Evolutionary conservation across 1,140 invertebrate species (phyloP).

Genomic region (Xylocopa sonorina): DNA sequence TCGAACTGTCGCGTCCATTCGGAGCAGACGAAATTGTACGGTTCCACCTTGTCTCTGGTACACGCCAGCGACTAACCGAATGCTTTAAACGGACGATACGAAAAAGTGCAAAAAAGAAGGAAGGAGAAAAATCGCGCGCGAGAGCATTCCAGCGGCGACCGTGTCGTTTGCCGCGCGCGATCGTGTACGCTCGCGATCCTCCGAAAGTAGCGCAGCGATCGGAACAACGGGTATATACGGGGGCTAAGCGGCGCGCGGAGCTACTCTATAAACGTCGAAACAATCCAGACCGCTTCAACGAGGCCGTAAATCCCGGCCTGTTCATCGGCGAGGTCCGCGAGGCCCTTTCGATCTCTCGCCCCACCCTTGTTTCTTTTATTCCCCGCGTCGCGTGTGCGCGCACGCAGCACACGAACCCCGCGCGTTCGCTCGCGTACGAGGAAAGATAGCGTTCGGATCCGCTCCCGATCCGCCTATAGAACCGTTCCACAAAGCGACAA

Average conservation of each 20-base stretch:
- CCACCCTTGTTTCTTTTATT: too few relatives aligned
- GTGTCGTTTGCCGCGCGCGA: neutral
- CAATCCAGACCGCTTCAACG: constrained; percentile 42
- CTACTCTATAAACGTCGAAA: constrained; percentile 40
- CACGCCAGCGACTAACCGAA: too few relatives aligned
- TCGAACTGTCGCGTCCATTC: too few relatives aligned
- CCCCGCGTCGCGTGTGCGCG: constrained; percentile 4
- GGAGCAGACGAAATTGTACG: too few relatives aligned
- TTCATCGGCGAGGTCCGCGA: constrained; percentile 38
- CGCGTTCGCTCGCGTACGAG: constrained; percentile 8
- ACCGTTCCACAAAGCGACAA: constrained; percentile 65
- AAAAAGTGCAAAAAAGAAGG: too few relatives aligned
- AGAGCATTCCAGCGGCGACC: neutral
- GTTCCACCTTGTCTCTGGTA: too few relatives aligned
- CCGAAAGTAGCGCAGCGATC: constrained; percentile 50
- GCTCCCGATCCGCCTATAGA: constrained; percentile 63
- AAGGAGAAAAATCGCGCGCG: constrained; percentile 3
- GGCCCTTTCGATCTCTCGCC: constrained; percentile 52
- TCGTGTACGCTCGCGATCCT: neutral
- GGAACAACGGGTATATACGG: constrained; percentile 19
- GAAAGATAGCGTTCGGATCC: constrained; percentile 59
- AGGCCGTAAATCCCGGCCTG: constrained; percentile 43
- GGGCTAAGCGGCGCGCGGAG: constrained; percentile 5
- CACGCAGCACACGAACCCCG: neutral
- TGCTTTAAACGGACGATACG: too few relatives aligned